Evolutionary conservation across 2,797 vertebrate species (phyloP), one percentile per base, ranked within the genome.

Genomic region (Merluccius polli): DNA sequence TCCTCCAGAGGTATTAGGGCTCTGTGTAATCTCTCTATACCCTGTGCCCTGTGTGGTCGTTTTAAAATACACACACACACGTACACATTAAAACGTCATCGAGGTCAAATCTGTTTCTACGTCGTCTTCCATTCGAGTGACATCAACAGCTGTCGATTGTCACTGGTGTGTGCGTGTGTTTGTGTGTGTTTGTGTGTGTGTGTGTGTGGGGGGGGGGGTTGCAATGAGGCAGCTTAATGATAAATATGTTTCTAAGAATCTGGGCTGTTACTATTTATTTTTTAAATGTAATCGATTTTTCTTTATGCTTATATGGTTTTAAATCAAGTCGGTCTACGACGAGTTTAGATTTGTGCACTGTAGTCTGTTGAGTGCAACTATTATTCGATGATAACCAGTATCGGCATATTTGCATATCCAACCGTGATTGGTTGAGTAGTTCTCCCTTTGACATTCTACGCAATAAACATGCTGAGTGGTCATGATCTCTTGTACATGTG

Each of bases 1-100:
- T 72, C 33, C 36, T 13, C 35, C 33, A 72, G 70, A 24, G 36
- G 70, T 35, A 72, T 72, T 41, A 41, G n/a, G 2, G 35, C 33
- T 72, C 33, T 38, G 70, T 44, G 33, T 72, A 72, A 72, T 72
- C 70, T n/a, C 70, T 71, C 32, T 13, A 59, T 59, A 71, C 33
- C 32, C 69, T 70, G 32, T 36, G 33, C 21, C 52, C 52, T 24
- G 52, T n/a, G 16, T 59, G 52, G 21, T n/a, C 21, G 18, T 48
- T 59, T 59, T 59, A 59, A 48, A 5, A 65, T 12, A 12, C 59
- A 27, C 59, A 27, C 24, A 27, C 52, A 27, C 59, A 24, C 52
- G 16, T 21, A 24, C 52, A 24, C 21, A n/a, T 24, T n/a, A 24
- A 59, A 59, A 59, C 21, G 21, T 59, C 6, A 59, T 18, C 18